These are phyloP conservation scores for Sepiola atlantica DNA, from an alignment of 2,888 invertebrate genomes.

Conservation along the genomic window DNA sequence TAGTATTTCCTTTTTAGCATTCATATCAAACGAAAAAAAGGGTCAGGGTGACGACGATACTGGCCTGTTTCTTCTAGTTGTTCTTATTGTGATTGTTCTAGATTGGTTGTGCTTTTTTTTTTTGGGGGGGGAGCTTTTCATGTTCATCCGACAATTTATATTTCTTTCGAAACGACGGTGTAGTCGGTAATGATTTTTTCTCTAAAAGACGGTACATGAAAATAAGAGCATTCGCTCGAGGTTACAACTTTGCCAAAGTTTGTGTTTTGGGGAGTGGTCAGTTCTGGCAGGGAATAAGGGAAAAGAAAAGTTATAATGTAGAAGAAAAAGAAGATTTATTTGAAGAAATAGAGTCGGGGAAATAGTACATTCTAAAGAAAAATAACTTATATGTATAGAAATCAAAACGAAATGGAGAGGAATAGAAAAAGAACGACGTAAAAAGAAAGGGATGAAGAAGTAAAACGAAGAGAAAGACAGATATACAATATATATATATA, in stretches of 20 bases:
- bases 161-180: neutral
- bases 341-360: no score
- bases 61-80: neutral
- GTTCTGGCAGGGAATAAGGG: no score
- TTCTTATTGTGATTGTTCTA: neutral
- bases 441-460: no score
- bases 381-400: no score
- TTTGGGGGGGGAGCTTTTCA: neutral
- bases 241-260: neutral
- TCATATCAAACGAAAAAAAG: neutral
- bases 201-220: neutral
- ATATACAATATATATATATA: no score
- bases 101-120: neutral
- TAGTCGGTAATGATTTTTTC: neutral
- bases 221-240: neutral
- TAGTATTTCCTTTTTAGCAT: neutral
- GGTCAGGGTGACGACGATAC: neutral
- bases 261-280: no score
- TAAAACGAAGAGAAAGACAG: no score
- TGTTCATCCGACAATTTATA: neutral
- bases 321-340: no score
- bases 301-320: no score
- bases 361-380: no score
- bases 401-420: no score
- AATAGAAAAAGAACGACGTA: no score